Conservation (phyloP, 2,888 invertebrate species). For the Spisula subtruncata region DNA sequence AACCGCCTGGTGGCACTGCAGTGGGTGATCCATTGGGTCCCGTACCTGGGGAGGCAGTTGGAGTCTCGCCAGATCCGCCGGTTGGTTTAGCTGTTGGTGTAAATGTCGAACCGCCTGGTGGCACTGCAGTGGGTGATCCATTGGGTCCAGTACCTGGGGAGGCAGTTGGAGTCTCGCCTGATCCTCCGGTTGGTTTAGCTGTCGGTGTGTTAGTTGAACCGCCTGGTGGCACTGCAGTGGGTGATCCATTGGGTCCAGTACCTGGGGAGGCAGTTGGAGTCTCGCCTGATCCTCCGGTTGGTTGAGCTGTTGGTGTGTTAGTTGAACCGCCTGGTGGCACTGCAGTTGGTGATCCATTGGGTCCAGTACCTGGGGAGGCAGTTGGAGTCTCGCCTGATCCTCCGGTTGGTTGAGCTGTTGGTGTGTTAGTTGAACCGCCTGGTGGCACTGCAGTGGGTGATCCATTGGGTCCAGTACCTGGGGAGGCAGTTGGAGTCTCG, state of each 20-base stretch:
- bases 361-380: slow-evolving; percentile 47
- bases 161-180: slow-evolving; percentile 29
- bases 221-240: slow-evolving; percentile 39
- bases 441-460: slow-evolving; percentile 59
- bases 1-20: slow-evolving; percentile 39
- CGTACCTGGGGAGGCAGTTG: slow-evolving; percentile 53
- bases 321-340: slow-evolving; percentile 46
- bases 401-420: slow-evolving; percentile 56
- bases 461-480: slow-evolving; percentile 36
- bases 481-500: slow-evolving; percentile 64
- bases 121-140: slow-evolving; percentile 35
- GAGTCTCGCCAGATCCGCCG: slow-evolving; percentile 35
- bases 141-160: slow-evolving; percentile 12
- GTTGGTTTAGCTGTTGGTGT: slow-evolving; percentile 43
- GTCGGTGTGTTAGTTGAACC: slow-evolving; percentile 45
- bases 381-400: slow-evolving; percentile 59
- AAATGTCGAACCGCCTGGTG: neutral
- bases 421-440: slow-evolving; percentile 31
- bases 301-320: slow-evolving; percentile 51
- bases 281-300: slow-evolving; percentile 41
- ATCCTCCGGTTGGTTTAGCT: slow-evolving; percentile 51
- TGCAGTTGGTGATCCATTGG: slow-evolving; percentile 50
- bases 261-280: slow-evolving; percentile 51
- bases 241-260: slow-evolving; percentile 3
- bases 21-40: slow-evolving; percentile 51